Evolutionary conservation across 2,113 vertebrate genomes (phyloP).

Genomic region (Anoplopoma fimbria): DNA sequence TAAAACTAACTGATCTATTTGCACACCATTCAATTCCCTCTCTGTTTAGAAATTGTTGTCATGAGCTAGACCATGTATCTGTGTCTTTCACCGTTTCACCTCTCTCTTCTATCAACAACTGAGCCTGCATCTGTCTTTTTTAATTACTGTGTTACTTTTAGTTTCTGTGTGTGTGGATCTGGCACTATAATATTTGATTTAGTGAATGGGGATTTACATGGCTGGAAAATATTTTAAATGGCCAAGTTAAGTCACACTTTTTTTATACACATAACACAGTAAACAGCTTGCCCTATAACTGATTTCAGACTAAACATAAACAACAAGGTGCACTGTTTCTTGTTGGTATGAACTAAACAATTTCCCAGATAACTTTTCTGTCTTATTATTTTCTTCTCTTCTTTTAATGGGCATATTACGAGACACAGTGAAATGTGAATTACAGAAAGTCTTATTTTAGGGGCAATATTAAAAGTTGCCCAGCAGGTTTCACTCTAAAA

Average conservation of each 20-base stretch:
- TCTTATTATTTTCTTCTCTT: background rate
- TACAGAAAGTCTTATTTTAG: background rate
- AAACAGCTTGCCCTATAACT: background rate
- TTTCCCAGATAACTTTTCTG: background rate
- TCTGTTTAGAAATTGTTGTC: background rate
- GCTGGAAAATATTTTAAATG: background rate
- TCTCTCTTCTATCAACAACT: background rate
- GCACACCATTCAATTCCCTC: background rate
- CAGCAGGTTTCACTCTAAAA: constrained; percentile 9
- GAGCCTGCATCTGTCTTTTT: background rate
- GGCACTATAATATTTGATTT: background rate
- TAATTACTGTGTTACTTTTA: background rate
- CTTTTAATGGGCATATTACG: background rate
- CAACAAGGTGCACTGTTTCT: background rate
- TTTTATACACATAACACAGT: background rate
- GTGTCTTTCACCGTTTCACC: background rate
- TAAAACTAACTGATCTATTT: background rate
- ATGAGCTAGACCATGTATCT: background rate
- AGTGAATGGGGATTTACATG: background rate
- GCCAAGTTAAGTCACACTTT: background rate
- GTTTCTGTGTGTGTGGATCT: background rate
- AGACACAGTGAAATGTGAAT: constrained; percentile 28
- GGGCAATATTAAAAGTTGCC: constrained; percentile 39
- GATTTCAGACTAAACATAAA: background rate
- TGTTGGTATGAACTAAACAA: background rate